A percentile compares a stretch with the other conserved stretches of the same genome.
These are phyloP conservation scores for Thysanoteuthis rhombus DNA, from an alignment of 2,888 invertebrate species.

Conservation along the genomic window DNA sequence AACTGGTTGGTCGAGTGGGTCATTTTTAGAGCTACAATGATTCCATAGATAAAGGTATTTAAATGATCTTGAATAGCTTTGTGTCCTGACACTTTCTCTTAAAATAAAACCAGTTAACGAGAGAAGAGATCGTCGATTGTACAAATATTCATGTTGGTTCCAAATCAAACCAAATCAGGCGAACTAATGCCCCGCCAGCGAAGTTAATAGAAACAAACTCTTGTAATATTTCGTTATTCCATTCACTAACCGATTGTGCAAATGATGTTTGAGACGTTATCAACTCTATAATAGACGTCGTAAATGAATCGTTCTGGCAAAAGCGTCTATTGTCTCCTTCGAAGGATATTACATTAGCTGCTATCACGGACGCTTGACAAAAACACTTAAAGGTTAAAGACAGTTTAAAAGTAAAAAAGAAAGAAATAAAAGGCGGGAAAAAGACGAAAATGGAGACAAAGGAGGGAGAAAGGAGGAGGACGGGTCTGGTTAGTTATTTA, in stretches of 20 bases:
- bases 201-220: neutral
- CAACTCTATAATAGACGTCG: neutral
- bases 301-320: neutral
- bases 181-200: neutral
- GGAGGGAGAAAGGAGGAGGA: no score
- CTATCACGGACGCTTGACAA: neutral
- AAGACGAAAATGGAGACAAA: no score
- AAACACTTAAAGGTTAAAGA: neutral
- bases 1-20: no score
- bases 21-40: no score
- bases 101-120: neutral
- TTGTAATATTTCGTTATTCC: neutral
- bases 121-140: neutral
- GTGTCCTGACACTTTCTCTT: neutral
- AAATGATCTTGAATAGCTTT: neutral
- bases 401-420: neutral
- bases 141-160: neutral
- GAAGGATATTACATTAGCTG: neutral
- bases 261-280: neutral
- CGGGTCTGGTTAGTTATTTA: no score
- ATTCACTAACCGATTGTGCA: neutral
- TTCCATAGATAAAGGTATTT: no score
- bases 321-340: neutral
- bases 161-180: neutral
- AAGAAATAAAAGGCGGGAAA: no score